Evolutionary conservation across 2,113 vertebrate genomes (phyloP).

Genomic region (Sander vitreus): DNA sequence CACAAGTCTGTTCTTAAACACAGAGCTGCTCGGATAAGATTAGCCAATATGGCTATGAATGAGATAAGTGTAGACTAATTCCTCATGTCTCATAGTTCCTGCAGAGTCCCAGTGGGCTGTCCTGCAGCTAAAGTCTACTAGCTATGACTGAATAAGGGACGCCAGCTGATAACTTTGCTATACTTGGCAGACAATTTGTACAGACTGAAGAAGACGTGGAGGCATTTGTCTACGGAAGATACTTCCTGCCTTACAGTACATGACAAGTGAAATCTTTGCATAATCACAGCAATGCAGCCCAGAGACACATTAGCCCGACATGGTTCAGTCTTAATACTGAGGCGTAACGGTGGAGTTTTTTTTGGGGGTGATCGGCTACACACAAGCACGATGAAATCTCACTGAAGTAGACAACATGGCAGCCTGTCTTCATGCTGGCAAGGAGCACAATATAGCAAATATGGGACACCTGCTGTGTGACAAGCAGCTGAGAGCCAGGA

Average conservation of each 20-base stretch:
- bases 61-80: constrained; percentile 77
- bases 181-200: neutral
- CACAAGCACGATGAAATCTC: constrained; percentile 14
- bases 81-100: constrained; percentile 56
- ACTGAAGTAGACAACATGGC: constrained; percentile 42
- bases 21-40: constrained; percentile 69
- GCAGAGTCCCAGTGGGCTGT: constrained; percentile 57
- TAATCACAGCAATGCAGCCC: constrained; percentile 14
- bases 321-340: neutral
- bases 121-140: constrained; percentile 44
- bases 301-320: neutral
- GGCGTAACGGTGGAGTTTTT: neutral
- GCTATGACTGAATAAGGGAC: constrained; percentile 44
- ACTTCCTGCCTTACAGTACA: neutral
- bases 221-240: constrained; percentile 6
- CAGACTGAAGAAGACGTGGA: neutral
- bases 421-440: constrained; percentile 44
- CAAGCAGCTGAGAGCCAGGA: constrained; percentile 54
- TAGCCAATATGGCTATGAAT: constrained; percentile 66
- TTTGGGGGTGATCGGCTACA: neutral
- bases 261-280: constrained; percentile 21
- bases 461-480: constrained; percentile 67
- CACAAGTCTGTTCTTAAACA: constrained; percentile 56
- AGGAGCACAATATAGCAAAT: constrained; percentile 30
- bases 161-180: neutral